A percentile compares a stretch with the other conserved stretches of the same genome.
phyloP scores from a whole-genome alignment of 2,888 invertebrate species.

The Eupithecia dodoneata region DNA sequence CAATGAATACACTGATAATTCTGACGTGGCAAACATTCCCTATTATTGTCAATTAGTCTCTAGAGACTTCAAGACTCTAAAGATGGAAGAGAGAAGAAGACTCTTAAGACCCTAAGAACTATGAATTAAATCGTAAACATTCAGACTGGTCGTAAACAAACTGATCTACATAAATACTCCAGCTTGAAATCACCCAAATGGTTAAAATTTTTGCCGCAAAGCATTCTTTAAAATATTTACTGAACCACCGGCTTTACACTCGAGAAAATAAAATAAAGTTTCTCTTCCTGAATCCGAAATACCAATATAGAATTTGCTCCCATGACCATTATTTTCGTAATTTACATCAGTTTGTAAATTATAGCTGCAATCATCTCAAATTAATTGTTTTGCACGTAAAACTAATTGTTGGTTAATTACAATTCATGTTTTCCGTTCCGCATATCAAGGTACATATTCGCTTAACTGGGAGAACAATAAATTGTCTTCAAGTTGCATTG shows the following conservation, averaged over 20 bases:
- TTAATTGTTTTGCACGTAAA: conserved; percentile 71
- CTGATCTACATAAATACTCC: neutral
- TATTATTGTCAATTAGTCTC: too few species aligned
- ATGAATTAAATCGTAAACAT: too few species aligned
- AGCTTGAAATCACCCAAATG: neutral
- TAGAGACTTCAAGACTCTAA: too few species aligned
- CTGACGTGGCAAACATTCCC: too few species aligned
- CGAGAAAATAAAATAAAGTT: conserved; percentile 6
- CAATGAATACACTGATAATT: too few species aligned
- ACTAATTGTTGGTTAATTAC: conserved; percentile 59
- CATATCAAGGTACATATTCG: conserved; percentile 23
- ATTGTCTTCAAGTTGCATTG: conserved; percentile 35
- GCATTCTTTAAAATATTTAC: neutral
- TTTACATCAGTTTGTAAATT: conserved; percentile 51
- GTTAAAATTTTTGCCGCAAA: neutral
- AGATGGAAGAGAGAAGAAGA: too few species aligned
- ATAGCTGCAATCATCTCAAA: conserved; percentile 58
- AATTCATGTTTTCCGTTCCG: conserved; percentile 47
- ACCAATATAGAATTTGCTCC: conserved; percentile 32
- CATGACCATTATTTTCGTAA: conserved; percentile 25
- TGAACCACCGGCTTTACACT: neutral
- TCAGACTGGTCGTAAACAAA: neutral
- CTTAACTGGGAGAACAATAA: conserved; percentile 40
- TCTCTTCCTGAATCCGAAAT: conserved; percentile 29
- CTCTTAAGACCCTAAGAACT: too few species aligned